Evolutionary conservation across 2,797 vertebrate species (phyloP), one percentile per base, ranked within the genome.

Genomic region (Aulostomus chinensis): DNA sequence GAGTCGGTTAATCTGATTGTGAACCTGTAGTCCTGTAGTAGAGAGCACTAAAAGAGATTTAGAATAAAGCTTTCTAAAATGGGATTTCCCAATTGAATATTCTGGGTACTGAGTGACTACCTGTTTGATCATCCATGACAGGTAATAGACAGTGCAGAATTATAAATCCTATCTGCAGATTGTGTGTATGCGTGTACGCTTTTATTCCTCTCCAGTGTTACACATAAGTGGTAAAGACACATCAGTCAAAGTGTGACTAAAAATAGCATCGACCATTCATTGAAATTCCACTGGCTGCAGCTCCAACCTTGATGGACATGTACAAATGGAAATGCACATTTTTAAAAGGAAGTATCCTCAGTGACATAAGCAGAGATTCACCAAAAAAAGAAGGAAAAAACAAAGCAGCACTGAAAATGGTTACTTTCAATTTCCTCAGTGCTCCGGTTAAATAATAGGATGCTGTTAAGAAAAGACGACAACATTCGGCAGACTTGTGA

Each of bases 181-280:
- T 10, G 12, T 14, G 17, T 11, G 40, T 14, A 10, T 40, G 32
- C 12, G 30, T 24, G 56, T 20, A 13, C 1, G 24, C 29, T 41
- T 64, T 50, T 34, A 43, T 39, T 37, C 39, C 67, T 52, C 5
- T 46, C 58, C 22, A 29, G 9, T 13, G n/a, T 68, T 66, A 34
- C 25, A 31, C 25, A 49, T 57, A 35, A 67, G 59, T 48, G 55
- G 49, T 53, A 48, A 70, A 61, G 67, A 76, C 37, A 45, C 68
- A 72, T 73, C 53, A 56, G 22, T 70, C 40, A 59, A 50, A 76
- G 61, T 77, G 68, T 33, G 53, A 12, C 78, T 86, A 86, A 79
- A 86, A 84, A 86, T 88, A 88, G 65, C 36, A 3, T 17, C 5
- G 45, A 43, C 11, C 54, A 54, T 58, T 88, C 68, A 85, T 87